These are phyloP conservation scores for Perdita meconis DNA, from an alignment of 2,888 invertebrate genomes.

Conservation along the genomic window DNA sequence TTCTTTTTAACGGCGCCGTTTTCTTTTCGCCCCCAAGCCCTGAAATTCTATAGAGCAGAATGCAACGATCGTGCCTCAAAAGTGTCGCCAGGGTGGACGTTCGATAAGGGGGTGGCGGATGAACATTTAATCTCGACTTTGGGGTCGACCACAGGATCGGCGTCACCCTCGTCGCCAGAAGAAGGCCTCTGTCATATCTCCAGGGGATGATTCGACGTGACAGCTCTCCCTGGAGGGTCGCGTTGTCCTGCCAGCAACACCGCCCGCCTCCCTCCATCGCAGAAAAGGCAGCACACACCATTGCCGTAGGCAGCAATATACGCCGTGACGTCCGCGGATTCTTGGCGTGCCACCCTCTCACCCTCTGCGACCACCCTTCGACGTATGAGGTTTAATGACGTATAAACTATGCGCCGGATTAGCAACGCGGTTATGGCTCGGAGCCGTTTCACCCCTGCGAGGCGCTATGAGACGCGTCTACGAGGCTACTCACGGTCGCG, in stretches of 20 bases:
- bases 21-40: not conserved
- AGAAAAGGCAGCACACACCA: conserved; percentile 60
- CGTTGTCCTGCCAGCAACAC: conserved; percentile 59
- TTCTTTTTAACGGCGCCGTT: not conserved
- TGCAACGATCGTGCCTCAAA: conserved; percentile 4
- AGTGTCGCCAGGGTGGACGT: conserved; percentile 21
- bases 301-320: conserved; percentile 77
- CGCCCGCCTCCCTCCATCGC: conserved; percentile 41
- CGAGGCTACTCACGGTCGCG: conserved; percentile 60
- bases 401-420: conserved; percentile 84
- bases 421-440: conserved; percentile 70
- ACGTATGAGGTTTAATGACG: conserved; percentile 82
- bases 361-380: conserved; percentile 55
- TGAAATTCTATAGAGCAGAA: not conserved
- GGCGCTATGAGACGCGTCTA: conserved; percentile 58
- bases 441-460: conserved; percentile 49
- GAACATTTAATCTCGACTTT: conserved; percentile 83
- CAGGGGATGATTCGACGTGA: conserved; percentile 83
- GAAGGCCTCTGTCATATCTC: conserved; percentile 79
- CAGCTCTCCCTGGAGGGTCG: conserved; percentile 78
- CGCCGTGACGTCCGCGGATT: conserved; percentile 83
- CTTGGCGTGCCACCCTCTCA: conserved; percentile 77
- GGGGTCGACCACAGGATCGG: conserved; percentile 72
- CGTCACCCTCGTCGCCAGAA: conserved; percentile 57
- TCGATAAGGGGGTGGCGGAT: conserved; percentile 41